Percentiles rank a stretch among this genome's conserved stretches.
These are phyloP conservation scores for Barypeithes pellucidus DNA, from an alignment of 2,888 invertebrate genomes.

Conservation along the genomic window DNA sequence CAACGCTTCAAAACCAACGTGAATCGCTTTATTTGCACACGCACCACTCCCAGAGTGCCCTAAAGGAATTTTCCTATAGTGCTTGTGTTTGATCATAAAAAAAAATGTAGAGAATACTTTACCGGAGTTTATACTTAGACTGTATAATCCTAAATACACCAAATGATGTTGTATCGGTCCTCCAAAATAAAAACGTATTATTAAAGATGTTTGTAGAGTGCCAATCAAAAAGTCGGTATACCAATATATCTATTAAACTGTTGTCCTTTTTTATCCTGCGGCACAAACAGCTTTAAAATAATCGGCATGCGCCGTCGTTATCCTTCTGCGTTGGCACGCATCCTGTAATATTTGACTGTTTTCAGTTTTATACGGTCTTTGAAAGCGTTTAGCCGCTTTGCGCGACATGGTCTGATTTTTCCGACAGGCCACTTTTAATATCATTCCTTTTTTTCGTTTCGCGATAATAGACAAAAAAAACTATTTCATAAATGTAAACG, in stretches of 20 bases:
- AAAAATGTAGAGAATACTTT: too few species aligned
- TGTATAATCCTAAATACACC: background rate
- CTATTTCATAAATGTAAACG: conserved; percentile 38
- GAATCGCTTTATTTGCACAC: too few species aligned
- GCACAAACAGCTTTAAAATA: conserved; percentile 53
- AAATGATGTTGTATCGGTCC: background rate
- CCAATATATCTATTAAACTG: conserved; percentile 29
- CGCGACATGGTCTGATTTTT: conserved; percentile 31
- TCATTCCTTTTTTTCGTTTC: conserved; percentile 6
- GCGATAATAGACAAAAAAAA: background rate
- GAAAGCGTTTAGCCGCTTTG: conserved; percentile 17
- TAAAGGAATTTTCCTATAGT: too few species aligned
- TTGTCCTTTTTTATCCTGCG: conserved; percentile 53
- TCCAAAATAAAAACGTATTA: background rate
- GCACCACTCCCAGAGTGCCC: too few species aligned
- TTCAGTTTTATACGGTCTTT: conserved; percentile 42
- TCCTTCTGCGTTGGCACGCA: conserved; percentile 41
- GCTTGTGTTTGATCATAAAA: too few species aligned
- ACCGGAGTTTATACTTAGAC: too few species aligned
- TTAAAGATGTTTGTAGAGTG: conserved; percentile 16
- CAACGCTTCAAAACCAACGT: too few species aligned
- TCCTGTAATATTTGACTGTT: conserved; percentile 31
- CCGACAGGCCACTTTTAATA: conserved; percentile 10
- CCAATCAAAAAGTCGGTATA: conserved; percentile 33
- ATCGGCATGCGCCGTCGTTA: conserved; percentile 55